These are phyloP conservation scores for Chloroclysta siterata DNA, from an alignment of 2,888 invertebrate genomes.

Conservation along the genomic window DNA sequence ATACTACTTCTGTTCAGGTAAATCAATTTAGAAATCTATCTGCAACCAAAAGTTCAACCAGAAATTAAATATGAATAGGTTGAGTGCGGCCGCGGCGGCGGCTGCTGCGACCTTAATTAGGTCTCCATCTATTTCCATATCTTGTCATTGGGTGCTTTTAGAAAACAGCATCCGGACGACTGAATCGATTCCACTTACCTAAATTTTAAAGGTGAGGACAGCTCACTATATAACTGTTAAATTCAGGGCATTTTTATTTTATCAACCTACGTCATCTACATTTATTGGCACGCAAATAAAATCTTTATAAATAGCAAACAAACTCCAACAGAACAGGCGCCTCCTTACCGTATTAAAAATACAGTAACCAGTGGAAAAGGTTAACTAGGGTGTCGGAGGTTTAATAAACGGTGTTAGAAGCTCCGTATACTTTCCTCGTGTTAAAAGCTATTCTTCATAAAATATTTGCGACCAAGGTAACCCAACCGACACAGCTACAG, in stretches of 20 bases:
- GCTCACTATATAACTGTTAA: conserved; percentile 25
- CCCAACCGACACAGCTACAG: conserved; percentile 10
- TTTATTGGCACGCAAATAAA: background rate
- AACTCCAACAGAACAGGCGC: conserved; percentile 4
- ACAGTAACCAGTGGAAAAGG: conserved; percentile 39
- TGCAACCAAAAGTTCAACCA: conserved; percentile 17
- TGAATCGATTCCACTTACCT: conserved; percentile 60
- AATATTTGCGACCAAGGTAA: conserved; percentile 39
- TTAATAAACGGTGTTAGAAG: conserved; percentile 43
- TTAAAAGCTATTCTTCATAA: conserved; percentile 42
- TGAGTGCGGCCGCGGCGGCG: conserved; percentile 7
- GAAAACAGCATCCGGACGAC: conserved; percentile 41
- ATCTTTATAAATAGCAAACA: conserved; percentile 14
- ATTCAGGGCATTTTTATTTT: background rate
- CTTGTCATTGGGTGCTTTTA: conserved; percentile 55
- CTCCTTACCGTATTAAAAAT: conserved; percentile 39
- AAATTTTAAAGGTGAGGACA: conserved; percentile 53
- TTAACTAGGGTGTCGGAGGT: conserved; percentile 44
- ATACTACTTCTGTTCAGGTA: conserved; percentile 86
- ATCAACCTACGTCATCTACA: background rate
- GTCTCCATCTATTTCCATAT: conserved; percentile 53
- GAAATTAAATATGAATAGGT: conserved; percentile 27
- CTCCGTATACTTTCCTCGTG: conserved; percentile 38
- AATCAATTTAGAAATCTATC: conserved; percentile 21
- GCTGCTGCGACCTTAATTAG: conserved; percentile 42